These are phyloP conservation scores for Apaloderma vittatum DNA, from an alignment of 2,113 vertebrate genomes.

Conservation along the genomic window DNA sequence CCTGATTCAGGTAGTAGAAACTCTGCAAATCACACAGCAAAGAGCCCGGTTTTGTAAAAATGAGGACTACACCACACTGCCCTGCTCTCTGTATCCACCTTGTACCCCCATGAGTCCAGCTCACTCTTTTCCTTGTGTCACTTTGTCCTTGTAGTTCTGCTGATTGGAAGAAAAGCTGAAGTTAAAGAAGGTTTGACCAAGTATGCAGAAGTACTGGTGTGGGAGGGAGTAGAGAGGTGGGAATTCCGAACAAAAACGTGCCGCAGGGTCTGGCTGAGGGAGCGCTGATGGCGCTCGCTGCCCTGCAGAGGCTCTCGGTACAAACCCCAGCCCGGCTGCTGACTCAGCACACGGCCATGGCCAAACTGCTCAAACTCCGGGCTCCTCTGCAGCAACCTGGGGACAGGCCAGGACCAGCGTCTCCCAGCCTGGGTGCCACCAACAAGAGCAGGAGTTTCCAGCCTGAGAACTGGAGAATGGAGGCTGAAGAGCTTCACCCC, in stretches of 20 bases:
- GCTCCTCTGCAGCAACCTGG: background rate
- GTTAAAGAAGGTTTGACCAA: background rate
- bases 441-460: background rate
- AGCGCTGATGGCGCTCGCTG: background rate
- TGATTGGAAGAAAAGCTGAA: background rate
- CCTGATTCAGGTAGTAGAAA: background rate
- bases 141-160: background rate
- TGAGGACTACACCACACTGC: background rate
- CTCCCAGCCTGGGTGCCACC: background rate
- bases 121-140: background rate
- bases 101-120: fast-evolving
- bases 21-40: background rate
- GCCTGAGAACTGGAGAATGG: background rate
- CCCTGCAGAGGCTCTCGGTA: background rate
- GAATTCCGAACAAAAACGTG: background rate
- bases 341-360: background rate
- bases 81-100: background rate
- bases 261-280: background rate
- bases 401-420: background rate
- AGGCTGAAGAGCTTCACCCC: background rate
- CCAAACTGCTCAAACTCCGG: background rate
- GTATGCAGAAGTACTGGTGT: background rate
- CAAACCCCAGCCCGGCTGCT: background rate
- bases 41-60: background rate
- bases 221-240: background rate